Conservation (phyloP, 2,113 vertebrate genomes). For the Hymenochirus boettgeri region DNA sequence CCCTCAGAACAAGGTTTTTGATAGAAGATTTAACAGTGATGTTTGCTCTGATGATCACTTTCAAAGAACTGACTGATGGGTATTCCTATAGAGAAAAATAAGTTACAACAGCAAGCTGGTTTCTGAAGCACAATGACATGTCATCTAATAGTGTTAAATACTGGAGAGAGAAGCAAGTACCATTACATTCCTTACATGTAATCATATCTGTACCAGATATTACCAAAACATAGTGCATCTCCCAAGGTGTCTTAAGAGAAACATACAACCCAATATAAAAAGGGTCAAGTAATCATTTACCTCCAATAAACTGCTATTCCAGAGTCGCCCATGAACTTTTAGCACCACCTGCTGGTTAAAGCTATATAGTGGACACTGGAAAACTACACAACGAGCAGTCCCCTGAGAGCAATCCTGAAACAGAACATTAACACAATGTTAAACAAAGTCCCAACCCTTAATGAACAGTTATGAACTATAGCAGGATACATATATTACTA, state of each 20-base stretch:
- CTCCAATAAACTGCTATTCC: slow-evolving; percentile 93
- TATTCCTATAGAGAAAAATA: slow-evolving; percentile 67
- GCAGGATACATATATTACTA: no score
- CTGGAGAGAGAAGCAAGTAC: no score
- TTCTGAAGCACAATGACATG: no score
- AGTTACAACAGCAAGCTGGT: neutral
- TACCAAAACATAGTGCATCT: no score
- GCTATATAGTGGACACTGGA: slow-evolving; percentile 80
- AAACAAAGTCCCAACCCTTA: neutral
- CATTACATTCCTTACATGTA: no score
- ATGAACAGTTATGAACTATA: no score
- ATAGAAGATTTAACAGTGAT: slow-evolving; percentile 83
- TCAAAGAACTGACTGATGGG: slow-evolving; percentile 70
- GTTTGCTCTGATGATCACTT: slow-evolving; percentile 78
- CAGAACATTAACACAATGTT: slow-evolving; percentile 1
- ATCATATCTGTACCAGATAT: no score
- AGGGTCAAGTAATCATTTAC: slow-evolving; percentile 47
- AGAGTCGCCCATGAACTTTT: slow-evolving; percentile 75
- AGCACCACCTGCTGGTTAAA: slow-evolving; percentile 74
- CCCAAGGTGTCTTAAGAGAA: neutral
- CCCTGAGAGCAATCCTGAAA: slow-evolving; percentile 77
- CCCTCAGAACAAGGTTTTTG: slow-evolving; percentile 75
- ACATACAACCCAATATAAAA: neutral
- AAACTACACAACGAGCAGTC: slow-evolving; percentile 71
- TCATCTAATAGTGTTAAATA: no score